Conservation (phyloP, 2,113 vertebrate species). For the Carassius gibelio region DNA sequence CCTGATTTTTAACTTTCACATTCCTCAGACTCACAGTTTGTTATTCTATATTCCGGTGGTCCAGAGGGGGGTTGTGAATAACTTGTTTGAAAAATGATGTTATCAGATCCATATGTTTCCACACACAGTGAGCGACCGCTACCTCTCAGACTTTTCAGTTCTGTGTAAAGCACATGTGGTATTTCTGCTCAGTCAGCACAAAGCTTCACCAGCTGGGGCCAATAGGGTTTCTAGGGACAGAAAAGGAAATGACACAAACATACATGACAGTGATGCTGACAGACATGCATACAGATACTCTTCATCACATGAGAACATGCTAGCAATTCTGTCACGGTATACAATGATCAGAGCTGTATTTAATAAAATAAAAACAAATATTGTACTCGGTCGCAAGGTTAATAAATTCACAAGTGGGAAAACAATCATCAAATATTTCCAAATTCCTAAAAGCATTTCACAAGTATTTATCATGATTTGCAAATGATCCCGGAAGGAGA, state of each 20-base stretch:
- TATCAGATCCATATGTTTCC: conserved; percentile 63
- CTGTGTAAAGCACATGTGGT: conserved; percentile 36
- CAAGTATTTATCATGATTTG: neutral
- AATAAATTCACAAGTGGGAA: neutral
- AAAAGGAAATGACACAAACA: conserved; percentile 43
- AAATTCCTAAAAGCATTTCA: conserved; percentile 12
- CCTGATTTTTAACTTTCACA: conserved; percentile 50
- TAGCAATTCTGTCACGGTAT: neutral
- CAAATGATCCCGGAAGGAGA: conserved; percentile 42
- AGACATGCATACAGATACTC: neutral
- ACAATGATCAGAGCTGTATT: neutral
- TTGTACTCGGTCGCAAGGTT: neutral
- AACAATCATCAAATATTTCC: neutral
- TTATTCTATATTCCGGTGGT: conserved; percentile 53
- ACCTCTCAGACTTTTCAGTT: conserved; percentile 21
- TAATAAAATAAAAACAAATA: neutral
- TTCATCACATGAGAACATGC: neutral
- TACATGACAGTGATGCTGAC: neutral
- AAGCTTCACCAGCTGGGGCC: conserved; percentile 26
- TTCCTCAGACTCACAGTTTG: conserved; percentile 51
- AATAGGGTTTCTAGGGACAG: conserved; percentile 36
- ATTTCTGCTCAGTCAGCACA: conserved; percentile 46
- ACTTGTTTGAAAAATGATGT: conserved; percentile 44
- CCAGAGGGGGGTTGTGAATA: conserved; percentile 43
- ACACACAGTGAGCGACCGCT: conserved; percentile 31